Evolutionary conservation across 2,797 vertebrate species (phyloP), one percentile per base, ranked within the genome.

Genomic region (Pitangus sulphuratus): DNA sequence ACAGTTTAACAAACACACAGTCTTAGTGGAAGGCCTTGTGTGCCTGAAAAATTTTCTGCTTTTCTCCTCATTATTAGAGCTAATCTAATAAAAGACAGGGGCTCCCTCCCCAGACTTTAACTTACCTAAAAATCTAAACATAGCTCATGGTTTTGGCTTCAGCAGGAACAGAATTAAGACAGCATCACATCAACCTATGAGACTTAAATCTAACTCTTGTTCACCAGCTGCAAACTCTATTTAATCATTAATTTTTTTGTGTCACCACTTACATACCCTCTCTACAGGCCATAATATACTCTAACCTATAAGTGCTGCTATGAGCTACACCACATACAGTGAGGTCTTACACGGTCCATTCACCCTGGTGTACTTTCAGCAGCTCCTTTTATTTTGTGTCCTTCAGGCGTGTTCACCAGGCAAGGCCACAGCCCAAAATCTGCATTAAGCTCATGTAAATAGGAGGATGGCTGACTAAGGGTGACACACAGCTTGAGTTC

Each of bases 251-350:
- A 50, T 22, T 25, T 14, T 18, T 61, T 58, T 39, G 24, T 57
- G 61, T 30, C 18, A 24, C 31, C 45, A 51, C 15, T 88, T 48
- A 28, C 30, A 39, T 26, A 22, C 8, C 11, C 12, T 28, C 48
- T 48, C 25, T 51, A 42, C 8, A 58, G 53, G 10, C 30, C 28
- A 1, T 42, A 60, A 30, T 75, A 35, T 62, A 30, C 56, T 58
- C 56, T 60, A 74, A 69, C 48, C 8, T 64, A 17, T 35, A 84
- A 64, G 4, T 56, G 28, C 30, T 21, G 15, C 50, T 82, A 16
- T 48, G 39, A 48, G 21, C 35, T 85, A 39, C 21, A 35, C 9
- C 50, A n/a, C 0, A 0, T 45, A 31, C 12, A 65, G 18, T 7
- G 51, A 87, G 42, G 39, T 37, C 28, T 65, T 6, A 1, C 58